Evolutionary conservation across 92 coral and sea anemone genomes (phyloP).

Genomic region (Scolanthus callimorphus): DNA sequence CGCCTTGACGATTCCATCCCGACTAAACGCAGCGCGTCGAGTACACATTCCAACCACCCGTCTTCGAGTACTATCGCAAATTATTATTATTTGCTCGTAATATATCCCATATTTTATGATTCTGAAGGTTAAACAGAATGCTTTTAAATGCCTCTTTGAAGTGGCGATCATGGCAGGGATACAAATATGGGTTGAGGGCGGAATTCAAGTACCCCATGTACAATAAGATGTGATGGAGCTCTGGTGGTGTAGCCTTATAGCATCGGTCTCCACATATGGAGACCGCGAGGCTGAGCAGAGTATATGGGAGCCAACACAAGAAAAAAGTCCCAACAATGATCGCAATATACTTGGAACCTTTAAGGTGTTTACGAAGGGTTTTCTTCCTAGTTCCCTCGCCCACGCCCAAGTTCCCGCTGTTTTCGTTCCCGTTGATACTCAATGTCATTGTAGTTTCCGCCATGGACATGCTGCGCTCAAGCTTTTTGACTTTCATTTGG

Average conservation of each 20-base stretch:
- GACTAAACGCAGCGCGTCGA: too few relatives aligned
- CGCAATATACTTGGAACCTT: constrained; percentile 81
- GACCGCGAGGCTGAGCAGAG: constrained; percentile 36
- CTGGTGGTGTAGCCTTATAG: constrained; percentile 6
- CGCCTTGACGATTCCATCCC: too few relatives aligned
- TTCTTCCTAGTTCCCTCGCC: constrained; percentile 42
- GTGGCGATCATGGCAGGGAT: constrained; percentile 84
- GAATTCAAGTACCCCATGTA: constrained; percentile 72
- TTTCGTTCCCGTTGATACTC: constrained; percentile 30
- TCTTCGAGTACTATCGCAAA: too few relatives aligned
- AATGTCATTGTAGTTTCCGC: constrained; percentile 71
- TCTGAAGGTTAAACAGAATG: constrained; percentile 38
- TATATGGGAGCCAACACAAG: constrained; percentile 77
- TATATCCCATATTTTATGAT: constrained; percentile 23
- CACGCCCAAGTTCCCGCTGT: constrained; percentile 37
- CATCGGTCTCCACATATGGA: constrained; percentile 37
- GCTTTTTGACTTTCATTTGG: constrained; percentile 54
- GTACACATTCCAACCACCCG: too few relatives aligned
- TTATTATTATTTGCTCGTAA: constrained; percentile 8
- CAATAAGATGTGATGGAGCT: constrained; percentile 13
- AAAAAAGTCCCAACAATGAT: constrained; percentile 73
- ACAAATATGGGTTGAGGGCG: constrained; percentile 78
- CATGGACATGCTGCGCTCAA: constrained; percentile 74
- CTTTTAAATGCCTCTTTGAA: constrained; percentile 72
- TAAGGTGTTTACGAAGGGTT: constrained; percentile 54